Evolutionary conservation across 2,888 invertebrate genomes (phyloP), one percentile per base, ranked within the genome.

Genomic region (Caradrina kadenii): DNA sequence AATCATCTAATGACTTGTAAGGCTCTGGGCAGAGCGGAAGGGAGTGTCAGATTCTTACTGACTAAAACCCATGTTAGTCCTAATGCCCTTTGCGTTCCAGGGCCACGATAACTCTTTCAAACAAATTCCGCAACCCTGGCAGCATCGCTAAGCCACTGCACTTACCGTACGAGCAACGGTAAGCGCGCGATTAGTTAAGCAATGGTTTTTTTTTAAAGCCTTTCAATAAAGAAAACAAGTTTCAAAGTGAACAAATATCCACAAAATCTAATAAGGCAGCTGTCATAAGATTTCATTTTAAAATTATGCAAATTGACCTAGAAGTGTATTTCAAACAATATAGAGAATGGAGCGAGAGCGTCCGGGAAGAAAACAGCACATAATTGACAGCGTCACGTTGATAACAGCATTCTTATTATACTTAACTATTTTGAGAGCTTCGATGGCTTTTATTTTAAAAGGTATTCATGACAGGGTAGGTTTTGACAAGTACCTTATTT

Each of bases 351-450:
- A 74, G 76, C 70, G 55, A 59, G 64, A 73, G 76, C 75, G 71
- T 78, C 39, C 73, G 42, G 22, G 82, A 85, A 88, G 85, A 87
- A 87, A 86, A 63, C 82, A 75, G 78, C 73, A 70, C 80, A 81
- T 87, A 89, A 89, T 89, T 90, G 89, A 89, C 88, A 86, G 80
- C 85, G 82, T 88, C 87, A 85, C 75, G 63, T 76, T 80, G 85
- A 88, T 86, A 88, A 73, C 85, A 68, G 60, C 75, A 71, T 69
- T 67, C 42, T 64, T 86, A 86, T 84, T 87, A 77, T 73, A 73
- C 35, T 79, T 49, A 21, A 58, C 35, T 67, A 42, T 61, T 61
- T 21, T 22, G 4, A 21, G 11, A 31, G 31, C 68, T 65, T 58
- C 45, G 26, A 15, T 21, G 19, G 35, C 39, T 21, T 11, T 48